Evolutionary conservation across 2,888 invertebrate genomes (phyloP).

Genomic region (Branchellion lobata): DNA sequence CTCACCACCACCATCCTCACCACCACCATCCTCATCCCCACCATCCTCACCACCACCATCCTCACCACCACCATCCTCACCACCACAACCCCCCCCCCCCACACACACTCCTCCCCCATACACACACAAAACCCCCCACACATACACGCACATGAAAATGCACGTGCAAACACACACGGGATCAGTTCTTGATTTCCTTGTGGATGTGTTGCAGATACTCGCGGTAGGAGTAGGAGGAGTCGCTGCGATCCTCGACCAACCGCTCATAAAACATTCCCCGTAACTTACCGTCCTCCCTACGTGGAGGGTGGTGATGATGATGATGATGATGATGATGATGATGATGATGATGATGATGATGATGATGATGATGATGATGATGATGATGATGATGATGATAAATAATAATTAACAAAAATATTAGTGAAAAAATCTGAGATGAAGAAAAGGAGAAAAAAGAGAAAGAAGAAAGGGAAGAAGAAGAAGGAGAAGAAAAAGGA

Average conservation of each 20-base stretch:
- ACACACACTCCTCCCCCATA: too few relatives aligned
- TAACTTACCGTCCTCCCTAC: constrained; percentile 86
- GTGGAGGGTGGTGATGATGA: constrained; percentile 49
- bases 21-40: too few relatives aligned
- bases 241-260: constrained; percentile 89
- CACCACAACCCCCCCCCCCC: too few relatives aligned
- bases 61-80: too few relatives aligned
- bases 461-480: neutral
- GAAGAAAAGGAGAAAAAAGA: neutral
- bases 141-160: neutral
- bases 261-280: constrained; percentile 80
- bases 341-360: neutral
- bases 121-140: too few relatives aligned
- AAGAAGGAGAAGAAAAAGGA: too few relatives aligned
- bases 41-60: too few relatives aligned
- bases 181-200: constrained; percentile 56
- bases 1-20: too few relatives aligned
- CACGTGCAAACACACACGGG: neutral
- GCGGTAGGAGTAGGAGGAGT: constrained; percentile 90
- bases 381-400: neutral
- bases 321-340: neutral
- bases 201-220: constrained; percentile 89
- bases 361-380: neutral
- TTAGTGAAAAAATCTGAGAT: neutral
- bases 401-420: too few relatives aligned